phyloP scores from a whole-genome alignment of 2,888 invertebrate species.

The Nipponacmea schrenckii region DNA sequence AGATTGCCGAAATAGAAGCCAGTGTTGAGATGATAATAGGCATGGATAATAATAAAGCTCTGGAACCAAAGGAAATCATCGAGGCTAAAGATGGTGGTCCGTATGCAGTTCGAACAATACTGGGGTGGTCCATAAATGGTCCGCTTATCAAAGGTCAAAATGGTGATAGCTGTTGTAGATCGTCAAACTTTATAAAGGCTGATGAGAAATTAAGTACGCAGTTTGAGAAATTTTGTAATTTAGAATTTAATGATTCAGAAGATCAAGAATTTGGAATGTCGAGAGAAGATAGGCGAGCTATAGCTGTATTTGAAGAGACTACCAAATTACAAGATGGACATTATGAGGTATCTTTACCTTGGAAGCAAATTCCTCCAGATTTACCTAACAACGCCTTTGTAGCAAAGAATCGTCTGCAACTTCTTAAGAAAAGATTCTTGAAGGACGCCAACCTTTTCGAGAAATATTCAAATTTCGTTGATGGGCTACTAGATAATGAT shows the following conservation, averaged over 20 bases:
- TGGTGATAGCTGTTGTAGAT: not conserved
- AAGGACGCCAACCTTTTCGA: conserved; percentile 1
- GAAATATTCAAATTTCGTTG: too few species aligned
- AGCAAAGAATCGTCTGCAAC: conserved; percentile 10
- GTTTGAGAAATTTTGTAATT: not conserved
- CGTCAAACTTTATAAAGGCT: not conserved
- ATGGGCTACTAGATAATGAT: too few species aligned
- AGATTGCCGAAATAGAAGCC: not conserved
- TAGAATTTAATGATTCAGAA: not conserved
- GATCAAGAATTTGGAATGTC: conserved; percentile 1
- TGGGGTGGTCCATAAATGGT: not conserved
- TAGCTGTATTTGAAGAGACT: not conserved
- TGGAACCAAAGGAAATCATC: not conserved
- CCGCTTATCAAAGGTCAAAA: not conserved
- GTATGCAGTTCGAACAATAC: not conserved
- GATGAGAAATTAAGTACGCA: not conserved
- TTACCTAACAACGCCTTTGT: conserved; percentile 13
- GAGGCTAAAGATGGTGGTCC: not conserved
- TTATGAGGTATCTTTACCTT: not conserved
- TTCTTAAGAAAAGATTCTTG: not conserved
- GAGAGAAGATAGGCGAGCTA: not conserved
- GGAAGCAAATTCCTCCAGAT: not conserved
- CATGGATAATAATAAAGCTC: not conserved
- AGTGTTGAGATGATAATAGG: not conserved
- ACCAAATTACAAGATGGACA: not conserved